These are phyloP conservation scores for Scaptomyza polygonia DNA, from an alignment of 2,888 invertebrate species.

Conservation along the genomic window DNA sequence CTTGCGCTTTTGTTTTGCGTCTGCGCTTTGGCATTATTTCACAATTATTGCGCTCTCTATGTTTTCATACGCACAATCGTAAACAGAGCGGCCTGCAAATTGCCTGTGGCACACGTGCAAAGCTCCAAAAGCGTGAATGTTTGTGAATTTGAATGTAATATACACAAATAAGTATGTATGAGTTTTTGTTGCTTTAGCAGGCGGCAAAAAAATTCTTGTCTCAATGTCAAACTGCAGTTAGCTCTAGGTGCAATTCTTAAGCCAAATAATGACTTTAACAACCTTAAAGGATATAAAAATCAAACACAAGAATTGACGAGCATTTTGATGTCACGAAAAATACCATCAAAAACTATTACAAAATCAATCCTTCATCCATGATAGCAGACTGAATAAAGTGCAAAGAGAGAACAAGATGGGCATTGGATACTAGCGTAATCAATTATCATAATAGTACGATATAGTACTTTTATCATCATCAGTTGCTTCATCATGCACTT, in stretches of 20 bases:
- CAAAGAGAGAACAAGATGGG: background rate
- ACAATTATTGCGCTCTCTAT: slow-evolving; percentile 56
- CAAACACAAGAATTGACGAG: slow-evolving; percentile 8
- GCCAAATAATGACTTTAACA: slow-evolving; percentile 66
- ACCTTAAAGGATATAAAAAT: slow-evolving; percentile 41
- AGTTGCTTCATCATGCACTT: slow-evolving; percentile 41
- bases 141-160: background rate
- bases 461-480: slow-evolving; percentile 20
- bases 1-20: slow-evolving; percentile 40
- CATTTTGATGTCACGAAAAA: background rate
- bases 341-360: too few relatives aligned
- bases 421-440: slow-evolving; percentile 16
- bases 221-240: slow-evolving; percentile 59
- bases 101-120: slow-evolving; percentile 61
- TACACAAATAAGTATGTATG: background rate
- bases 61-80: slow-evolving; percentile 72
- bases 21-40: slow-evolving; percentile 53
- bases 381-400: background rate
- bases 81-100: slow-evolving; percentile 53
- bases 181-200: slow-evolving; percentile 31
- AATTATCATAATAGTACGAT: slow-evolving; percentile 14
- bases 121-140: slow-evolving; percentile 8
- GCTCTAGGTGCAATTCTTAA: slow-evolving; percentile 44
- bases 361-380: too few relatives aligned
- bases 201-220: slow-evolving; percentile 63